Evolutionary conservation across 2,888 invertebrate species (phyloP).

Genomic region (Acrocyrtus sp.): DNA sequence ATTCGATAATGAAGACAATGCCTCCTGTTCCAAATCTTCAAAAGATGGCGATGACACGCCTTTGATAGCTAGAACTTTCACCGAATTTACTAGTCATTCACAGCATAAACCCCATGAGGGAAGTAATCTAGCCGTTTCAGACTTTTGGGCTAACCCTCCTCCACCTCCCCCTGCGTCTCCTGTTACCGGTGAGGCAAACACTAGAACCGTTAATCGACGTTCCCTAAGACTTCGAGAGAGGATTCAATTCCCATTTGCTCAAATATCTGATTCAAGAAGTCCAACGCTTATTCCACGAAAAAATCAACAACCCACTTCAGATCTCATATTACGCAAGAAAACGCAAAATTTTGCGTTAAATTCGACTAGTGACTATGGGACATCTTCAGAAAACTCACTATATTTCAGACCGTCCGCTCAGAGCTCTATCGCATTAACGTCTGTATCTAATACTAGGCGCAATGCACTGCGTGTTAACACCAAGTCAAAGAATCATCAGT

Average conservation of each 20-base stretch:
- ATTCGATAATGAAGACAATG: neutral
- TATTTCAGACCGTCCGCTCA: neutral
- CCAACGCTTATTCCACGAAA: neutral
- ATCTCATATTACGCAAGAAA: neutral
- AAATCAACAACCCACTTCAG: neutral
- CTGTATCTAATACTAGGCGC: neutral
- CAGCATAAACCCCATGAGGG: too few species aligned
- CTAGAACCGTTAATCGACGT: conserved; percentile 3
- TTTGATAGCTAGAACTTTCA: too few species aligned
- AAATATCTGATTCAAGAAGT: conserved; percentile 7
- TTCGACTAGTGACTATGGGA: conserved; percentile 62
- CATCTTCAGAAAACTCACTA: conserved; percentile 55
- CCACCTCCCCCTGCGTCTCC: neutral
- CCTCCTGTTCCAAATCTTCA: neutral
- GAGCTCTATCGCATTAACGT: neutral
- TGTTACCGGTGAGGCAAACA: neutral
- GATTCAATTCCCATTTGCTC: conserved; percentile 17
- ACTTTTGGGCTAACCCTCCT: conserved; percentile 1
- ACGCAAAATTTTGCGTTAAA: neutral
- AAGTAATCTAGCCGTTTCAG: too few species aligned
- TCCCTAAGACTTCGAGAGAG: conserved; percentile 19
- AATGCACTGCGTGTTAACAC: neutral
- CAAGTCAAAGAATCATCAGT: neutral
- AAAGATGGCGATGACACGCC: neutral
- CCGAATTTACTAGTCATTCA: too few species aligned